Evolutionary conservation across 2,113 vertebrate species (phyloP), one percentile per base, ranked within the genome.

Genomic region (Otus sunia): DNA sequence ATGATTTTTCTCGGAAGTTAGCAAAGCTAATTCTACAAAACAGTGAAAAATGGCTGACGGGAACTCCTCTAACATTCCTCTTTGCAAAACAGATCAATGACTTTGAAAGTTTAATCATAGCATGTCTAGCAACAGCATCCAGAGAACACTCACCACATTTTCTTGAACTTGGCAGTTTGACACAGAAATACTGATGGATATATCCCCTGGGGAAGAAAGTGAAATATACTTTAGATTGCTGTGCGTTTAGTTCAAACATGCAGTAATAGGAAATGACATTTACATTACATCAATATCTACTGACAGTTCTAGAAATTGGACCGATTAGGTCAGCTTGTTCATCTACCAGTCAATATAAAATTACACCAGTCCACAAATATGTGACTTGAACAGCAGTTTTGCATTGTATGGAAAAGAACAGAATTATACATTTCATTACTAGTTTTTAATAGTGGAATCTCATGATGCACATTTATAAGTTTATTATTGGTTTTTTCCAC

Each of bases 131-230:
- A 94, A 41, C 64, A 88, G 80, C 77, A 94, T 62, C 59, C 68
- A 91, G 75, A 92, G 56, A 63, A 95, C 75, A 97, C 99, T 98
- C 94, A 99, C 99, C 99, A 99, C 99, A 34, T 99, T 99, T 98
- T 99, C 99, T 96, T 99, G 99, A 97, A 99, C 99, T 98, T 99
- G 98, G 92, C 99, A 99, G 97, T 99, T 99, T 94, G 99, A 99
- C 85, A 99, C 99, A 15, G 99, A 99, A 97, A 99, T 99, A 96
- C 99, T 99, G 97, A 99, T 97, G 84, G 99, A 99, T 91, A 99
- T 96, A 88, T 99, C 99, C 96, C 99, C 99, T 99, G 96, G 97
- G 97, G 90, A 96, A 97, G 69, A 96, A 96, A 88, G 86, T n/a
- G 82, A 95, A 96, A 92, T 92, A 88, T 43, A 94, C 74, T 90